These are phyloP conservation scores for Fulica atra DNA, from an alignment of 2,113 vertebrate genomes.

Conservation along the genomic window DNA sequence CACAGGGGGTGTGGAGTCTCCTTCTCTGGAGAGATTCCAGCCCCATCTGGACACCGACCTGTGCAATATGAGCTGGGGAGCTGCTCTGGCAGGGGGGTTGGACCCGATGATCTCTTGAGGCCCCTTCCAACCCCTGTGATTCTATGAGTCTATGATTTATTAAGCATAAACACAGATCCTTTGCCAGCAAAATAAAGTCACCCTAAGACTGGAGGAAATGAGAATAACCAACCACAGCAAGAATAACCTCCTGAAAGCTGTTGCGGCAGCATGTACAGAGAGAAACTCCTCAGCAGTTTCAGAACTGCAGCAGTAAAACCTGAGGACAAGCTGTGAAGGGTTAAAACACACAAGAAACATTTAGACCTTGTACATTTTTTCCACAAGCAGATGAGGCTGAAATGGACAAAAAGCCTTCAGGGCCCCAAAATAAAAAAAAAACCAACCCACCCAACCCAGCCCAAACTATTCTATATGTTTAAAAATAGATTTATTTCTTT, in stretches of 20 bases:
- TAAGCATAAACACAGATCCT: not conserved
- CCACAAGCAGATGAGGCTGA: not conserved
- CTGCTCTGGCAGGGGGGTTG: too few species aligned
- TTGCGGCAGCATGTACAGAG: not conserved
- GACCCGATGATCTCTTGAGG: too few species aligned
- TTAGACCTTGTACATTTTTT: accelerated
- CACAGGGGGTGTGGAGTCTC: too few species aligned
- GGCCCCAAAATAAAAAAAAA: not conserved
- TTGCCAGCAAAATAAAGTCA: not conserved
- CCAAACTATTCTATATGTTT: not conserved
- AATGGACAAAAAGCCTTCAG: conserved; percentile 33
- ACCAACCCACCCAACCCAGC: too few species aligned
- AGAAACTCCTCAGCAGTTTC: not conserved
- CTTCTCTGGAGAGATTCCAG: too few species aligned
- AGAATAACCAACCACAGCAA: not conserved
- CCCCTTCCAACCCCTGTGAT: too few species aligned
- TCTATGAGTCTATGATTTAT: too few species aligned
- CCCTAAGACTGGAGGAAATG: not conserved
- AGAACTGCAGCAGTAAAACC: not conserved
- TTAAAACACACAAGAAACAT: not conserved
- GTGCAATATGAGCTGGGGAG: too few species aligned
- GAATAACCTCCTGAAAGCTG: not conserved
- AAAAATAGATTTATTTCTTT: not conserved
- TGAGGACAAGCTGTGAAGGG: not conserved
- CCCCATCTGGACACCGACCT: too few species aligned